Base-by-base conservation (phyloP, 2,113 vertebrate species). In the Scomber scombrus region DNA sequence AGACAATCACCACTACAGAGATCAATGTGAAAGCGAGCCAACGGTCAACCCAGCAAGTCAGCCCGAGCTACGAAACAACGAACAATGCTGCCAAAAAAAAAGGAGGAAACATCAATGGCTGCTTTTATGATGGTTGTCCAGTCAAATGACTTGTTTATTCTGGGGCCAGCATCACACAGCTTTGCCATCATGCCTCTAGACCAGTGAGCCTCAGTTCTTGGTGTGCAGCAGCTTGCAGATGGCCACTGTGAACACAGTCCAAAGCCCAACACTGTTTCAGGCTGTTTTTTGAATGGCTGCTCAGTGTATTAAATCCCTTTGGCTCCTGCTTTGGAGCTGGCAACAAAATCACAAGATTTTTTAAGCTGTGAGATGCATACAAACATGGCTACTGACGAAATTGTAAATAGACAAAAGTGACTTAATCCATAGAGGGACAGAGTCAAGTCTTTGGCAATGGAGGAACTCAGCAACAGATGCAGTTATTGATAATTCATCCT, bases 361-460 rank as follows among this genome's bases (percentile, higher is more conserved):
- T 78, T 80, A 82, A 92, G 72, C 88, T 86, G 84, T 65, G 82
- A 88, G 88, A 87, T 86, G 85, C 83, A 91, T 74, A 81, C 82
- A 91, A 87, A 91, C 81, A 88, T 74, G 84, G 84, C 85, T 77
- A 92, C 90, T 89, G 86, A 92, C 91, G 79, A 93, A 91, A 90
- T 86, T 85, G 84, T 92, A 91, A 94, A 92, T 85, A 86, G 88
- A 93, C 82, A 92, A 93, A 93, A 93, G 88, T 91, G 86, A 70
- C 82, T 88, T 83, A 88, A 82, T 87, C 90, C 91, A 64, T 51
- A 75, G 80, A 88, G 90, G 71, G 79, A 79, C 65, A 73, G 71
- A 71, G 82, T 85, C 76, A 79, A 87, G 66, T 81, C 58, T 56
- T 78, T 92, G 91, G 91, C 88, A 88, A 18, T 0, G 18, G n/a